These are phyloP conservation scores for Limanda limanda DNA, from an alignment of 2,113 vertebrate genomes.

Conservation along the genomic window DNA sequence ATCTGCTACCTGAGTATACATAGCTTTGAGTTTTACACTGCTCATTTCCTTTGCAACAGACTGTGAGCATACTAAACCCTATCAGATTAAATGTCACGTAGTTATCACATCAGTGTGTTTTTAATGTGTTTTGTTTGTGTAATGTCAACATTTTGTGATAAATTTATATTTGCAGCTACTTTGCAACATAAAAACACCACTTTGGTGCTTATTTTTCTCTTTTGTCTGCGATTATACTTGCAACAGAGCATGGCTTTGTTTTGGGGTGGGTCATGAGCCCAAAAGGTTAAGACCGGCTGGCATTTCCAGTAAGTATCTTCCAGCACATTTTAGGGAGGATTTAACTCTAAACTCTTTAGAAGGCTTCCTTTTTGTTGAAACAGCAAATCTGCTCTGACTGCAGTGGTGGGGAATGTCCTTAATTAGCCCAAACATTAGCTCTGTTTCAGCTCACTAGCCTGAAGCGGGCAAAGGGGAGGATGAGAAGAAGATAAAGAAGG, in stretches of 20 bases:
- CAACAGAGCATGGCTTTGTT: conserved; percentile 33
- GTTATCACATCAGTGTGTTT: neutral
- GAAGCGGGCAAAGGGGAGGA: conserved; percentile 29
- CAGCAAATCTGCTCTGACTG: conserved; percentile 34
- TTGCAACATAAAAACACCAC: neutral
- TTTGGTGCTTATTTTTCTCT: conserved; percentile 16
- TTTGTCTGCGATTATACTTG: neutral
- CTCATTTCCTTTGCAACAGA: neutral
- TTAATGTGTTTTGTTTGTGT: too few species aligned
- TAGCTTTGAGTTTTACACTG: neutral
- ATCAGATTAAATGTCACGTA: too few species aligned
- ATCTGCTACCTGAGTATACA: neutral
- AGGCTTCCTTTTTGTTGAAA: conserved; percentile 48
- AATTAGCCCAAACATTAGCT: conserved; percentile 69
- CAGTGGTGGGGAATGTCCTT: conserved; percentile 47
- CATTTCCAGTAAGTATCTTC: conserved; percentile 28
- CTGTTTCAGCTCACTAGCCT: conserved; percentile 57
- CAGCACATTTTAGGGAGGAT: conserved; percentile 45
- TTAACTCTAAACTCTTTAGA: conserved; percentile 44
- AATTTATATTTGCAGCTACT: too few species aligned
- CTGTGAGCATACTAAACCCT: neutral
- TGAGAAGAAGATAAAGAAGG: neutral
- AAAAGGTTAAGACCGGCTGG: conserved; percentile 14
- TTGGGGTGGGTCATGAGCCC: neutral
- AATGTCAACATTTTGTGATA: too few species aligned